Percentiles rank a stretch among this genome's conserved stretches.
Evolutionary conservation across 2,797 vertebrate genomes (phyloP).

Genomic region (Acanthiza pusilla): DNA sequence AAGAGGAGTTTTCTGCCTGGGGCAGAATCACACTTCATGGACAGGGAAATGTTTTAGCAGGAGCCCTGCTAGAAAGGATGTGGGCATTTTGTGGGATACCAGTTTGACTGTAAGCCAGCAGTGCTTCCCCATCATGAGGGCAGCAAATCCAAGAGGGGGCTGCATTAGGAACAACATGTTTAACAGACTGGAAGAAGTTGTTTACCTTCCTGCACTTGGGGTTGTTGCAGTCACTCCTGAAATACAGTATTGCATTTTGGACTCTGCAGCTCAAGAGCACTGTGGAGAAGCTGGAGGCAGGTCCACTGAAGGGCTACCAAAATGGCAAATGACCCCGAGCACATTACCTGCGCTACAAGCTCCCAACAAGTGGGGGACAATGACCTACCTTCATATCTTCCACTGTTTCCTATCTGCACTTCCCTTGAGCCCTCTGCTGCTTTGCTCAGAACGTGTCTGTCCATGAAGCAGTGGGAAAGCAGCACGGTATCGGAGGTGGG

Average conservation of each 20-base stretch:
- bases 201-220: too few relatives aligned
- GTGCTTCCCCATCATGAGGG: background rate
- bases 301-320: background rate
- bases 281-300: background rate
- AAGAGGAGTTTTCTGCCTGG: background rate
- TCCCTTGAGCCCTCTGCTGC: background rate
- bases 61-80: background rate
- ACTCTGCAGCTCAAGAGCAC: background rate
- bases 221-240: background rate
- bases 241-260: background rate
- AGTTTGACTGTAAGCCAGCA: background rate
- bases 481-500: background rate
- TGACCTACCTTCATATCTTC: background rate
- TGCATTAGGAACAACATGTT: background rate
- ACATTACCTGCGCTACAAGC: background rate
- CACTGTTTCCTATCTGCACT: background rate
- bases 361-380: background rate
- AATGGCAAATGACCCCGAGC: background rate
- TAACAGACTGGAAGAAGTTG: background rate
- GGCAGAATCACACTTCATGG: background rate
- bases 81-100: background rate
- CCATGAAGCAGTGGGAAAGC: background rate
- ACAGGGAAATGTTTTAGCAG: background rate
- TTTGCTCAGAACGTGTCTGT: background rate
- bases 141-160: background rate